Base-by-base conservation (phyloP, 2,113 vertebrate species). In the Psilopogon haemacephalus region DNA sequence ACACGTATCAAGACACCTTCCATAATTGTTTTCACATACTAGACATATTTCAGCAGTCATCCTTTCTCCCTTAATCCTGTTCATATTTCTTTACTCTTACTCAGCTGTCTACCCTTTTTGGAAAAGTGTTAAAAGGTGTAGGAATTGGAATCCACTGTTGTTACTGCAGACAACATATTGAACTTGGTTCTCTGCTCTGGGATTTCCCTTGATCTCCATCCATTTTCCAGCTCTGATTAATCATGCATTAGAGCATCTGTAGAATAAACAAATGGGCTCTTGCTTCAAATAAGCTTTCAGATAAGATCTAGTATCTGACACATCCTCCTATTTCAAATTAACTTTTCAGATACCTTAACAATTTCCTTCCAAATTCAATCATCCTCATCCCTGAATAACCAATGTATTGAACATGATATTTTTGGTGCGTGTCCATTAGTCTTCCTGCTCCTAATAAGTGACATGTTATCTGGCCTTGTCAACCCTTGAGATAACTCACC, bases 341-440 rank as follows among this genome's bases (percentile, higher is more conserved):
- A 78, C 40, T 94, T 95, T 93, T 88, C 83, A 89, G 70, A 42
- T 84, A 78, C 73, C n/a, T 64, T 86, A 90, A 94, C 64, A 90
- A 73, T 74, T 95, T 77, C 26, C 32, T 88, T 90, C 91, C 19
- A 77, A 81, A 86, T 86, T 84, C 77, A 90, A 21, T 92, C 70
- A 73, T 71, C n/a, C 52, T 84, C 73, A 74, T 68, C 69, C 38
- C 46, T 78, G 65, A 86, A 92, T 70, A 93, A 63, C 46, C 58
- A 71, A 55, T 48, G 54, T 75, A 90, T 78, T 64, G 70, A 95
- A 93, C 77, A 82, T 42, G 48, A 54, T 90, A 78, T 86, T 94
- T 92, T 89, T 86, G 42, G 84, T 90, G 54, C 42, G 60, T 75
- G 58, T 38, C 84, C 70, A 92, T 96, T 94, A 92, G 89, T 95